Evolutionary conservation across 2,113 vertebrate species (phyloP).

Genomic region (Scopus umbretta): DNA sequence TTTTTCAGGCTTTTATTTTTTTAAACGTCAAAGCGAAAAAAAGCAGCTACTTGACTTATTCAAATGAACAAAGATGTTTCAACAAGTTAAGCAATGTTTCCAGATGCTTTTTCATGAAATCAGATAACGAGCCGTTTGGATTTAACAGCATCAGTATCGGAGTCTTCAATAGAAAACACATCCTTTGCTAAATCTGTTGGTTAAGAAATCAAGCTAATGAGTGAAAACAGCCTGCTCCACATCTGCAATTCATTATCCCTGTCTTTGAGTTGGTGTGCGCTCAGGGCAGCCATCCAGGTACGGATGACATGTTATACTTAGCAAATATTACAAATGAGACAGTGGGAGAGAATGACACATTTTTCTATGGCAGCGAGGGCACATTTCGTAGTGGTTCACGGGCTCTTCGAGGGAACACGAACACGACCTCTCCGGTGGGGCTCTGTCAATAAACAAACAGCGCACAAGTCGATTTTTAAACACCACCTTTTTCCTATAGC

Average conservation of each 20-base stretch:
- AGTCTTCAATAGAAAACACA: constrained; percentile 24
- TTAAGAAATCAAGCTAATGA: constrained; percentile 60
- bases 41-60: not conserved
- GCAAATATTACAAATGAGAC: not conserved
- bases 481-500: not conserved
- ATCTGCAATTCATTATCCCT: constrained; percentile 54
- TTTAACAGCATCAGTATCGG: not conserved
- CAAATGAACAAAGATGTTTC: constrained; percentile 45
- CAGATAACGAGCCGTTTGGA: constrained; percentile 32
- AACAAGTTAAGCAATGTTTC: constrained; percentile 47
- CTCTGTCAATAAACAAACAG: not conserved
- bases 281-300: constrained; percentile 52
- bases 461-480: not conserved
- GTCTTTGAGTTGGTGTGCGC: not conserved
- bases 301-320: not conserved
- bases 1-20: not conserved
- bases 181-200: constrained; percentile 36
- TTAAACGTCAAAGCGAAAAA: not conserved
- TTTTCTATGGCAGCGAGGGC: not conserved
- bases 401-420: not conserved
- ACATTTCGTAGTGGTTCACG: not conserved
- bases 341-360: not conserved
- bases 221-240: constrained; percentile 33
- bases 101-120: constrained; percentile 39
- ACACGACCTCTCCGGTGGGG: not conserved